A percentile compares a stretch with the other conserved stretches of the same genome.
phyloP scores from a whole-genome alignment of 1,140 invertebrate genomes.

The Metaphire vulgaris region DNA sequence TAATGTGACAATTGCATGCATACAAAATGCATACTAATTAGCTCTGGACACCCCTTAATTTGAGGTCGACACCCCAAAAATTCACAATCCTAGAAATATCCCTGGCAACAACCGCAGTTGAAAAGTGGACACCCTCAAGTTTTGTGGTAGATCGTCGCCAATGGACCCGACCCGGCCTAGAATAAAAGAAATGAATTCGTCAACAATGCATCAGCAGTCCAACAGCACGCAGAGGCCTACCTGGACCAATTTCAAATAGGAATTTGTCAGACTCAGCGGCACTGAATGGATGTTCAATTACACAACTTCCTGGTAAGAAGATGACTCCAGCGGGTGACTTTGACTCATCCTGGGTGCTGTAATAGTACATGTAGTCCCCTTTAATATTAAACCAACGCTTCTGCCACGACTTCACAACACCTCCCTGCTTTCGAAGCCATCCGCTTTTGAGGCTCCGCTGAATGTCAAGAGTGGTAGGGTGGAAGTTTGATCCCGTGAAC shows the following conservation, averaged over 20 bases:
- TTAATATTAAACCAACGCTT: constrained; percentile 44
- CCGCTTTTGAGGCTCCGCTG: constrained; percentile 34
- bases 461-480: constrained; percentile 6
- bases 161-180: no score
- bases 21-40: no score
- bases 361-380: constrained; percentile 43
- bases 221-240: no score
- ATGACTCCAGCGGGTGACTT: constrained; percentile 36
- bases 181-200: no score
- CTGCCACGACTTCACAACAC: constrained; percentile 45
- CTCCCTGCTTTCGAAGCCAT: constrained; percentile 45
- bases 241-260: constrained; percentile 40
- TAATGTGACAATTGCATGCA: no score
- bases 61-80: no score
- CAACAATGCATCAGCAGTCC: no score
- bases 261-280: constrained; percentile 45
- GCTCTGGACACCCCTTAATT: no score
- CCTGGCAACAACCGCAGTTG: no score
- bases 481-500: constrained; percentile 11
- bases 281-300: constrained; percentile 36
- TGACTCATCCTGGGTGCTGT: constrained; percentile 40
- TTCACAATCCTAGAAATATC: no score
- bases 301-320: constrained; percentile 38
- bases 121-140: no score
- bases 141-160: no score